A percentile compares a stretch with the other conserved stretches of the same genome.
phyloP scores from a whole-genome alignment of 2,888 invertebrate species.

The Lasiommata megera region DNA sequence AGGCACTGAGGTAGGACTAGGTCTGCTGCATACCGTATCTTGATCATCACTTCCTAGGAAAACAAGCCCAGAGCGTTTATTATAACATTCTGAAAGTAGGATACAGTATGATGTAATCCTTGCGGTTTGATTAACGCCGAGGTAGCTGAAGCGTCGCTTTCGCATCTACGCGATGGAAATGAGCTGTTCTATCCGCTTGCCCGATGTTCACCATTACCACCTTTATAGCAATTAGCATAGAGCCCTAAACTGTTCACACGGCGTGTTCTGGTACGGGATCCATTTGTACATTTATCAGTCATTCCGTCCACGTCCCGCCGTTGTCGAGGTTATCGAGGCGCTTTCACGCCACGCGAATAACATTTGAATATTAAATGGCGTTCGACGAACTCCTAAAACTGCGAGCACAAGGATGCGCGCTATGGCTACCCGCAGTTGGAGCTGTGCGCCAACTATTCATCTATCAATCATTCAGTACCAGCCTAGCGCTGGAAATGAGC shows the following conservation, averaged over 20 bases:
- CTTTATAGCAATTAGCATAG: conserved; percentile 33
- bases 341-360: conserved; percentile 75
- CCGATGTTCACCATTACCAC: neutral
- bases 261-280: conserved; percentile 41
- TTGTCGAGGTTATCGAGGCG: conserved; percentile 65
- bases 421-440: conserved; percentile 7
- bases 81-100: conserved; percentile 30
- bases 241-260: conserved; percentile 35
- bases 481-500: no score
- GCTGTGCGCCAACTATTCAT: neutral
- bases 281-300: conserved; percentile 53
- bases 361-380: conserved; percentile 72
- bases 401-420: conserved; percentile 52
- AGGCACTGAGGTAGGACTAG: no score
- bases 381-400: conserved; percentile 71
- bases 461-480: no score
- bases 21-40: conserved; percentile 3
- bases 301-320: conserved; percentile 62
- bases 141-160: conserved; percentile 46
- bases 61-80: conserved; percentile 23
- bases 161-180: conserved; percentile 55
- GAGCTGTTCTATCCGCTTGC: conserved; percentile 42
- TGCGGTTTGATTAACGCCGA: conserved; percentile 50
- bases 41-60: conserved; percentile 57
- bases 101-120: conserved; percentile 44